Percentiles rank a stretch among this genome's conserved stretches.
Conservation (phyloP, 2,888 invertebrate species). For the Cryptophagus acutangulus region DNA sequence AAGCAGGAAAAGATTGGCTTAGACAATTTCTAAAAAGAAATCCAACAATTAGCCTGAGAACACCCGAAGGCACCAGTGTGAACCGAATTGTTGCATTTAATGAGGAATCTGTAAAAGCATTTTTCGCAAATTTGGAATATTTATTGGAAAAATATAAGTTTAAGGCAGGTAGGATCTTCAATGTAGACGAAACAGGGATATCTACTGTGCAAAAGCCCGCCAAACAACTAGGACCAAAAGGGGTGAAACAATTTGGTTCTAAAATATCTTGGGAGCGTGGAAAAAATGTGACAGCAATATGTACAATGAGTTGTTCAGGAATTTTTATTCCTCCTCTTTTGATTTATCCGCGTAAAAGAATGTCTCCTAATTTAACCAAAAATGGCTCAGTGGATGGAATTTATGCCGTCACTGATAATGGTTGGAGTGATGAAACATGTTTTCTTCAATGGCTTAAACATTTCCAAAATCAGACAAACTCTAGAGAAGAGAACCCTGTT, state of each 20-base stretch:
- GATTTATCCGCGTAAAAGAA: constrained; percentile 34
- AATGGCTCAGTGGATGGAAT: constrained; percentile 29
- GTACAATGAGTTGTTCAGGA: constrained; percentile 20
- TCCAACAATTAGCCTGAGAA: constrained; percentile 15
- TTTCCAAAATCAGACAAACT: constrained; percentile 1
- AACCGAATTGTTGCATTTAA: constrained; percentile 22
- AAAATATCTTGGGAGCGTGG: constrained; percentile 23
- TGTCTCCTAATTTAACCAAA: constrained; percentile 27
- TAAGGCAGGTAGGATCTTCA: constrained; percentile 32
- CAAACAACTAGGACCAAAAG: constrained; percentile 28
- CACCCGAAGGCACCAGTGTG: constrained; percentile 18
- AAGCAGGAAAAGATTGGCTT: constrained; percentile 16
- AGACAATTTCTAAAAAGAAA: constrained; percentile 14
- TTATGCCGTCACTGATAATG: constrained; percentile 21
- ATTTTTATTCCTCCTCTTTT: constrained; percentile 36
- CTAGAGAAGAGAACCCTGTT: neutral
- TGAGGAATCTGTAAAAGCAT: constrained; percentile 12
- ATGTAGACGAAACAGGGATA: constrained; percentile 44
- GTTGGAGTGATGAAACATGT: constrained; percentile 6
- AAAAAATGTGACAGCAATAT: constrained; percentile 9
- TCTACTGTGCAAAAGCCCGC: constrained; percentile 40
- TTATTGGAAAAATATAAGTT: constrained; percentile 21
- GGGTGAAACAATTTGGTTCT: constrained; percentile 11
- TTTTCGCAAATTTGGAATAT: constrained; percentile 8
- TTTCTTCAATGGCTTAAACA: constrained; percentile 16